These are phyloP conservation scores for Semibalanus balanoides DNA, from an alignment of 1,140 invertebrate species.

Conservation along the genomic window DNA sequence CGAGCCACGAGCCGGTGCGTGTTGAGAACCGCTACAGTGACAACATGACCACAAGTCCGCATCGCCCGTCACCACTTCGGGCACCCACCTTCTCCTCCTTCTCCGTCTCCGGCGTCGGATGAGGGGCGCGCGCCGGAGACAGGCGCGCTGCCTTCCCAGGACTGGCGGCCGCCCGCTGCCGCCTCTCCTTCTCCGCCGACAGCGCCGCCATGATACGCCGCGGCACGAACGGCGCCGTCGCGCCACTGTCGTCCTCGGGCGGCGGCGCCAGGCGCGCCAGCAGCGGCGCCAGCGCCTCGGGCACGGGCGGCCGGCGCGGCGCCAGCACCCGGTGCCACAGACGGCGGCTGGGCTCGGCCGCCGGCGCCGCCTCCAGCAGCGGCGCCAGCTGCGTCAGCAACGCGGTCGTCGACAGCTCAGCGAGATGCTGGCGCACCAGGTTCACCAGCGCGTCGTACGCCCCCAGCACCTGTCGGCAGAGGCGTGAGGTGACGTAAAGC, in stretches of 20 bases:
- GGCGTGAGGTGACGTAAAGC: background rate
- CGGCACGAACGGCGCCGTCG: background rate
- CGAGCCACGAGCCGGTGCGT: too few relatives aligned
- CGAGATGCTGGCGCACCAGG: background rate
- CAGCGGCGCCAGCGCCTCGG: background rate
- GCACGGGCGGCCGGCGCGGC: background rate
- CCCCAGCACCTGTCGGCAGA: background rate
- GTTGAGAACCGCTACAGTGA: too few relatives aligned
- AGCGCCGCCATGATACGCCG: background rate
- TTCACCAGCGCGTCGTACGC: background rate
- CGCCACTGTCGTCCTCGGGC: background rate
- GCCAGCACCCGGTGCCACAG: background rate
- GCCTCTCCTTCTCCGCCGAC: background rate
- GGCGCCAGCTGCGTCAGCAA: background rate
- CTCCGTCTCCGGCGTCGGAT: too few relatives aligned
- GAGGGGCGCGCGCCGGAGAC: too few relatives aligned
- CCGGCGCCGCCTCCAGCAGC: conserved; percentile 1
- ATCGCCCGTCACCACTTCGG: too few relatives aligned
- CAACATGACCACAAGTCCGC: too few relatives aligned
- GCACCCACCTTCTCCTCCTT: too few relatives aligned
- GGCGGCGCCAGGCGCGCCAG: background rate
- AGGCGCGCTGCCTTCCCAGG: too few relatives aligned
- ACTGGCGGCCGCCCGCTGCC: background rate
- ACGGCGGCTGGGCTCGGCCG: background rate
- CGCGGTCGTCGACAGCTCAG: background rate